phyloP scores from a whole-genome alignment of 1,140 invertebrate genomes.

The Microvelia longipes region DNA sequence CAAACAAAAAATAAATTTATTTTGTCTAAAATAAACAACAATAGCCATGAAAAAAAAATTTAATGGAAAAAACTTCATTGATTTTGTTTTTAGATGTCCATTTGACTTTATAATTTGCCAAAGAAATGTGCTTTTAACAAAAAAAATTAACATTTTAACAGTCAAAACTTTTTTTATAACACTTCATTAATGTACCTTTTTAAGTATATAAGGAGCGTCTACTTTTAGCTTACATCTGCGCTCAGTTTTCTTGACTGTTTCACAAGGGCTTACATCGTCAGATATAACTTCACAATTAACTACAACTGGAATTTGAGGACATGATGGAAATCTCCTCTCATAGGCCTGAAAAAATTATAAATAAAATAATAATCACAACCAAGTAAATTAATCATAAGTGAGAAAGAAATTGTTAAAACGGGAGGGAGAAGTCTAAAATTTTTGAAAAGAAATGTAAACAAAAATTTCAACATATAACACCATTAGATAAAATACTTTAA shows the following conservation, averaged over 20 bases:
- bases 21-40: too few species aligned
- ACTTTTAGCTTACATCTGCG: constrained; percentile 81
- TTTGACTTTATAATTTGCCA: too few species aligned
- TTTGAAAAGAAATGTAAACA: neutral
- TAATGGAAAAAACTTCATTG: too few species aligned
- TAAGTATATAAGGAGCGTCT: constrained; percentile 87
- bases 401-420: neutral
- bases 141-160: neutral
- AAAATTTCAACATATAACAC: neutral
- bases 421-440: neutral
- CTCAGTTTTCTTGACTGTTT: constrained; percentile 66
- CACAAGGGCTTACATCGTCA: constrained; percentile 64
- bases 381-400: neutral
- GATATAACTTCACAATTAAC: constrained; percentile 70
- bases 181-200: constrained; percentile 51
- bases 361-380: constrained; percentile 3
- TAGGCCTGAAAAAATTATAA: constrained; percentile 55
- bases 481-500: neutral
- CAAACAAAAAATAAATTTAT: too few species aligned
- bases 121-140: too few species aligned
- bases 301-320: constrained; percentile 89
- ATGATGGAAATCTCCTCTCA: constrained; percentile 81
- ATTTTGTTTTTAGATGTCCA: too few species aligned
- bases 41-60: too few species aligned
- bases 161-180: neutral